Evolutionary conservation across 2,113 vertebrate species (phyloP).

Genomic region (Cygnus buccinator): DNA sequence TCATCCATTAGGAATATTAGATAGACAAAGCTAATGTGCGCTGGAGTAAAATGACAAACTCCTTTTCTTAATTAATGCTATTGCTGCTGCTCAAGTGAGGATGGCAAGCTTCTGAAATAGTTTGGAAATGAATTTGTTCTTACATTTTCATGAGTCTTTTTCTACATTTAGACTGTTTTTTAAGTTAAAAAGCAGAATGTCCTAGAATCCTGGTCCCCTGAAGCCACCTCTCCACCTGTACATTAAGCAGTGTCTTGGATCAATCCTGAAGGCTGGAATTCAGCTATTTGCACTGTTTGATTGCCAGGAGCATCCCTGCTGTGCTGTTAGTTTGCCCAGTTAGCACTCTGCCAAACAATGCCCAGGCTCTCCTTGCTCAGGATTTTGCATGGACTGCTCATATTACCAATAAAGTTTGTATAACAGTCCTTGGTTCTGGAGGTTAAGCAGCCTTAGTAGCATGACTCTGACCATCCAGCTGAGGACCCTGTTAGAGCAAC

Average conservation of each 20-base stretch:
- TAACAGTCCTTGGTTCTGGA: neutral
- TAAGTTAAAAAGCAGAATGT: neutral
- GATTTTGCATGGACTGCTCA: neutral
- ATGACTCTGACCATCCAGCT: neutral
- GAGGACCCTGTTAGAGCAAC: neutral
- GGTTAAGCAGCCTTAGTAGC: accelerated
- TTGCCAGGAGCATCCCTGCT: neutral
- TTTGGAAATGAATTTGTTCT: neutral
- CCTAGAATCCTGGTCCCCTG: neutral
- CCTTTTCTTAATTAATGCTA: conserved; percentile 44
- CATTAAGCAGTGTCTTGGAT: neutral
- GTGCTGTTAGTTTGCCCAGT: neutral
- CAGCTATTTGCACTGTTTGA: neutral
- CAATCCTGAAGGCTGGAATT: neutral
- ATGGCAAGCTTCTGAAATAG: neutral
- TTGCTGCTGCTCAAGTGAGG: neutral
- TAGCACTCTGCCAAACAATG: accelerated
- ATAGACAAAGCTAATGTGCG: conserved; percentile 30
- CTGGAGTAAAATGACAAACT: conserved; percentile 21
- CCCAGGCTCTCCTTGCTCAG: neutral
- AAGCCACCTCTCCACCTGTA: neutral
- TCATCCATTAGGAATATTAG: conserved; percentile 58
- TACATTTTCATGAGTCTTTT: neutral
- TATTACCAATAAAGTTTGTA: neutral
- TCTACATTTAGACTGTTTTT: neutral